Percentiles rank a stretch among this genome's conserved stretches.
These are phyloP conservation scores for Colossoma macropomum DNA, from an alignment of 2,113 vertebrate species.

Conservation along the genomic window DNA sequence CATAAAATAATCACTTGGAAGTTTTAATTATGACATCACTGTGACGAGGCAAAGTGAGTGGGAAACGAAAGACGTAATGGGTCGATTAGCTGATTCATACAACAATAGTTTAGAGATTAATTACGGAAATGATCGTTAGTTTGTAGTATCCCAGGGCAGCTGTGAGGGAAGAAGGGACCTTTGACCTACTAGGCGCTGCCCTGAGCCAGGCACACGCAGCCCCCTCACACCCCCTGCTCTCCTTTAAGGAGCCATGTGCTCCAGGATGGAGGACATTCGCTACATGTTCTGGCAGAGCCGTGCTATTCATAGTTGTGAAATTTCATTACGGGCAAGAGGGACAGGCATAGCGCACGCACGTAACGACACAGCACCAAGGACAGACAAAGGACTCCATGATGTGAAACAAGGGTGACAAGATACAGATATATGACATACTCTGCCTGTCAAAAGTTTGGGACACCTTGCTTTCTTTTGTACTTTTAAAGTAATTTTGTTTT, in stretches of 20 bases:
- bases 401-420: background rate
- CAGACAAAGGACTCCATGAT: background rate
- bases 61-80: too few species aligned
- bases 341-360: conserved; percentile 18
- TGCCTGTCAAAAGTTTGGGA: background rate
- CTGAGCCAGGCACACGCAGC: conserved; percentile 13
- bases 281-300: conserved; percentile 18
- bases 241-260: conserved; percentile 24
- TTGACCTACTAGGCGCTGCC: background rate
- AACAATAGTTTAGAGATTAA: background rate
- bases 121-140: background rate
- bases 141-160: background rate
- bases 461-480: too few species aligned
- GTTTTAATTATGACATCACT: too few species aligned
- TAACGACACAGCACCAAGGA: background rate
- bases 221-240: background rate
- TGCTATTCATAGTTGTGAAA: conserved; percentile 53
- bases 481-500: too few species aligned
- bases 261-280: conserved; percentile 30
- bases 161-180: background rate
- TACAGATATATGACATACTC: background rate
- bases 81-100: too few species aligned
- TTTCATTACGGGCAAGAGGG: conserved; percentile 43
- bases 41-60: too few species aligned
- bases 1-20: too few species aligned